Evolutionary conservation across 1,140 invertebrate species (phyloP).

Genomic region (Mercenaria mercenaria): DNA sequence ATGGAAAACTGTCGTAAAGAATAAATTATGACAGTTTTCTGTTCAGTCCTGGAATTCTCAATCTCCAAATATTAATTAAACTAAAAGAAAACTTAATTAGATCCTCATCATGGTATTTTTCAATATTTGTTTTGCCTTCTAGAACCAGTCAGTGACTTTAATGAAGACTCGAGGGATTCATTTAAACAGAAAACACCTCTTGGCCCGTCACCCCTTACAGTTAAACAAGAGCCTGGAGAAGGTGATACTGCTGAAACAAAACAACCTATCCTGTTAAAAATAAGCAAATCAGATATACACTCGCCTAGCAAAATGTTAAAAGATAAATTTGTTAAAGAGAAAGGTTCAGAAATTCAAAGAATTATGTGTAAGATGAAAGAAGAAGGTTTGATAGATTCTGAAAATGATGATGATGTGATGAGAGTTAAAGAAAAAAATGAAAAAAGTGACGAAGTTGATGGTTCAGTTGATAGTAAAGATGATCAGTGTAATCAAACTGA

Average conservation of each 20-base stretch:
- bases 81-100: no score
- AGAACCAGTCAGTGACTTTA: slow-evolving; percentile 60
- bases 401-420: slow-evolving; percentile 8
- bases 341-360: slow-evolving; percentile 59
- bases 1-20: no score
- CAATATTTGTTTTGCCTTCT: no score
- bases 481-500: not conserved
- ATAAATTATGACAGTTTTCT: no score
- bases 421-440: not conserved
- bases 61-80: no score
- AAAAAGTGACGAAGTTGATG: slow-evolving; percentile 20
- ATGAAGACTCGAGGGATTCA: slow-evolving; percentile 60
- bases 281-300: slow-evolving; percentile 18
- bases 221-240: slow-evolving; percentile 35
- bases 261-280: slow-evolving; percentile 22
- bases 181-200: slow-evolving; percentile 59
- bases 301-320: slow-evolving; percentile 59
- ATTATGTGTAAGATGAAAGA: slow-evolving; percentile 60
- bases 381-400: slow-evolving; percentile 34
- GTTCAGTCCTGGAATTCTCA: no score
- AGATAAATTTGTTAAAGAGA: slow-evolving; percentile 60
- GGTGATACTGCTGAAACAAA: slow-evolving; percentile 13
- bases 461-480: not conserved
- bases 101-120: no score
- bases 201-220: slow-evolving; percentile 49